Evolutionary conservation across 2,888 invertebrate genomes (phyloP), one percentile per base, ranked within the genome.

Genomic region (Hyposoter dolosus): DNA sequence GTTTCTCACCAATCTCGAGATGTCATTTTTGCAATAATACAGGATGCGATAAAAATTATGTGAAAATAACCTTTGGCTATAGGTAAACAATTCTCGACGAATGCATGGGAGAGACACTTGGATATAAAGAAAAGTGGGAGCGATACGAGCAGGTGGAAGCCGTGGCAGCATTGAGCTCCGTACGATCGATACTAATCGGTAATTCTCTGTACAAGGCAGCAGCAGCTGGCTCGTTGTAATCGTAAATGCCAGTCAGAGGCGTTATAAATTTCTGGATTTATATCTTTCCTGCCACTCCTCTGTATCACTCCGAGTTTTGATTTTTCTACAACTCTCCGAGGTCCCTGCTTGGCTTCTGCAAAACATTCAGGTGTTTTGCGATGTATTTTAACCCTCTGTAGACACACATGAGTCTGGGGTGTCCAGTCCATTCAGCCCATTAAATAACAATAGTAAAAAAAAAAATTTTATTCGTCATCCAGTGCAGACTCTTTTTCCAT

Each of bases 221-320:
- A 84, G 88, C 88, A 89, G 87, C 88, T 89, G 88, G 85, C 85
- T 76, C 76, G 72, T 35, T 76, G 79, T 86, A 85, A 87, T 87
- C 87, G 84, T 91, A 91, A 90, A 91, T 75, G 90, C 88, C 90
- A 88, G 87, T 89, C 88, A 76, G 50, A 72, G 50, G 81, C 86
- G 90, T 90, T 90, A 88, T 90, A 91, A 90, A 90, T 89, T 89
- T 89, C 74, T 84, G 78, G 85, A 89, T 90, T 91, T 91, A 91
- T 89, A 88, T 74, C 83, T 89, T 82, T 87, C 84, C 50, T 63
- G 83, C 81, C 82, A 85, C 74, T 86, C 82, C 82, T 83, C 86
- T 60, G 76, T 78, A 53, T 74, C 47, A 69, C 76, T 79, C n/a
- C 19, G 56, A 43, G 63, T 40, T 68, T 53, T 35, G 77, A 45